Evolutionary conservation across 1,140 invertebrate genomes (phyloP), one percentile per base, ranked within the genome.

Genomic region (Hycleus phaleratus): DNA sequence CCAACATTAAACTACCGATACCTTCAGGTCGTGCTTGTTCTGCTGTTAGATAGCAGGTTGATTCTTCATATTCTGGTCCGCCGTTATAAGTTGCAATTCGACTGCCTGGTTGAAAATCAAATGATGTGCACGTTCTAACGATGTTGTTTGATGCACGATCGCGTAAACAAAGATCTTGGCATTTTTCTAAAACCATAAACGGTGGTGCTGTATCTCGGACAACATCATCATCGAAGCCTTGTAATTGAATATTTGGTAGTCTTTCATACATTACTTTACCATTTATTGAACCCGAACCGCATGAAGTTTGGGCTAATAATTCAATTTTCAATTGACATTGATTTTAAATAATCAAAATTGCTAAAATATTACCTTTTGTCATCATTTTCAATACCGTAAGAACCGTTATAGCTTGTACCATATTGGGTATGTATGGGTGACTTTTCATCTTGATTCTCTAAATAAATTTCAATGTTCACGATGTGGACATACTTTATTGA

Each of bases 61-160:
- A 93, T 69, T 93, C 90, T 70, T 93, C 91, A 67, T 93, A 94
- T 68, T 93, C 90, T 0, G 87, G 83, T 48, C 84, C 85, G 1
- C 86, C 86, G 51, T 85, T 88, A 68, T 86, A 90, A 0, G 87
- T 87, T 25, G 86, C 85, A 58, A 91, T 88, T 18, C 90, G 78
- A 67, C 84, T 87, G 43, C 91, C 91, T 0, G 91, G 91, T 73
- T 92, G 87, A 68, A 94, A 94, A 74, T 94, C 91, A 56, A 95
- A 92, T 24, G 89, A 92, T 38, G 85, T 85, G 71, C 91, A 94
- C 2, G 85, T 79, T 39, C 88, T 85, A 42, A 92, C 78, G 67
- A 92, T 89, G 69, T 90, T 91, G 2, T 83, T 80, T 44, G 81
- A 80, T 1, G 88, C 87, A 63, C 90, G 79, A 69, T 94, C 91